phyloP scores from a whole-genome alignment of 2,888 invertebrate species.

The Meloe dianella region DNA sequence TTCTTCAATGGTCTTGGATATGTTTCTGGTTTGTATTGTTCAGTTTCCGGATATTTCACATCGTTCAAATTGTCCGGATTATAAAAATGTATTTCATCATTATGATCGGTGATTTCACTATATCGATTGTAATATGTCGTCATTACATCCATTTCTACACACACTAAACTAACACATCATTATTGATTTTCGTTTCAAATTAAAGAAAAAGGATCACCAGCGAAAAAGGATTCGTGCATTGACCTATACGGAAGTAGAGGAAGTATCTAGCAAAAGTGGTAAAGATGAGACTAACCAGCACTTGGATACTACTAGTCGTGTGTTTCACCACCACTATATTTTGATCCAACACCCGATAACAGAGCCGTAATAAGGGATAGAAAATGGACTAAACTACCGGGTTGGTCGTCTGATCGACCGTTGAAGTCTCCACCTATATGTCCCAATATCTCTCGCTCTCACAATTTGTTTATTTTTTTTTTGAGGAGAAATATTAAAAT shows the following conservation, averaged over 20 bases:
- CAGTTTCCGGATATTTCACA: conserved; percentile 3
- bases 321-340: conserved; percentile 49
- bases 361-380: conserved; percentile 22
- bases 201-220: not conserved
- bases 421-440: conserved; percentile 18
- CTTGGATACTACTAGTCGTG: conserved; percentile 49
- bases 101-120: conserved; percentile 28
- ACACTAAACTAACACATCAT: not conserved
- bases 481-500: no score
- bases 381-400: not conserved
- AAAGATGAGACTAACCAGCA: conserved; percentile 56
- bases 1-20: conserved; percentile 25
- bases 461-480: conserved; percentile 12
- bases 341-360: conserved; percentile 38
- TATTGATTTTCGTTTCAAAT: not conserved
- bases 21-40: conserved; percentile 12
- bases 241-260: conserved; percentile 54
- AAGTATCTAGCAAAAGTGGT: conserved; percentile 44
- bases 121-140: conserved; percentile 49
- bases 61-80: conserved; percentile 31
- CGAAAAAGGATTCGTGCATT: conserved; percentile 44
- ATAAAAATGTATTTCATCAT: conserved; percentile 23
- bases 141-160: conserved; percentile 47
- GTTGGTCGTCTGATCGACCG: conserved; percentile 18
- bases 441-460: not conserved